Base-by-base conservation (phyloP, 2,888 invertebrate species). In the Palloptera scutellata region DNA sequence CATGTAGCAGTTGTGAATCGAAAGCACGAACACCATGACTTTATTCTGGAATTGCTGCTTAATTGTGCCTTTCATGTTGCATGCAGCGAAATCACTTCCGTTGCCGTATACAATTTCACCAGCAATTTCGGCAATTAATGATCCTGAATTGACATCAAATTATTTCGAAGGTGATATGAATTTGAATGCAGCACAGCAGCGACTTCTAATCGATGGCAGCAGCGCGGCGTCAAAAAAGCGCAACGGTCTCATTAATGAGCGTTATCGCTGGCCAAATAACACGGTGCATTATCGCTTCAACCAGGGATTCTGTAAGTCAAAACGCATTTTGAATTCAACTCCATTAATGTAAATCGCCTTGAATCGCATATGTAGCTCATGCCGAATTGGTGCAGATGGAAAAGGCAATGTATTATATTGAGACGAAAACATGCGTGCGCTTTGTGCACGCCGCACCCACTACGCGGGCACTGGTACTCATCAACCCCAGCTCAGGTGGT, bases 401-500 rank as follows among this genome's bases (percentile, higher is more conserved):
- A 11, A 11, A 6, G 1, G 74, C 74, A 41, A 78, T 78, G 76
- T 6, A n/a, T 0, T 45, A 58, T 10, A 74, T 78, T 58, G 69
- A 76, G 0, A 42, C 15, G 0, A 55, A 62, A 9, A 73, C 70
- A 19, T 78, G 78, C 58, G 19, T 78, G 0, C 68, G 64, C 17
- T 77, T 77, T 45, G 12, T 1, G 9, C 12, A 15, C 1, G 69
- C 64, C n/a, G 69, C 70, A 11, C 15, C 42, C 69, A 69, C 8
- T 64, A 54, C n/a, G 61, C 61, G 0, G 1, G n/a, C 11, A 54
- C 61, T 30, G 11, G 12, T 1, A 0, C 30, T 1, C 64, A 72
- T 61, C 69, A 71, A 1, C 61, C 42, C 54, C 59, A 17, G 66
- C 55, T 4, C 41, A 0, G 13, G 88, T 0, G 93, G 93, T 0